Evolutionary conservation across 1,140 invertebrate species (phyloP).

Genomic region (Drosophila novamexicana): DNA sequence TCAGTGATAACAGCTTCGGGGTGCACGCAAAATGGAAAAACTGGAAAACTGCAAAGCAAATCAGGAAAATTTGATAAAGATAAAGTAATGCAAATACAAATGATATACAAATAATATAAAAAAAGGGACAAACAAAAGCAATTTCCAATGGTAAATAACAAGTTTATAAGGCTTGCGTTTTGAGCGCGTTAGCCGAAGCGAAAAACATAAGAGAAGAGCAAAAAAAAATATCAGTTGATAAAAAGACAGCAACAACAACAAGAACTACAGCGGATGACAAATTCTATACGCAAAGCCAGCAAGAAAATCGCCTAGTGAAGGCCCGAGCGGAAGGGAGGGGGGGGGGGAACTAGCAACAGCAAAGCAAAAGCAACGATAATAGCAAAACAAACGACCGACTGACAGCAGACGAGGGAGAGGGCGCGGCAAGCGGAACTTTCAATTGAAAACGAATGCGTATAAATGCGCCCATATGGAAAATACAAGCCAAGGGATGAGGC

Average conservation of each 20-base stretch:
- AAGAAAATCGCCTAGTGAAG: slow-evolving; percentile 38
- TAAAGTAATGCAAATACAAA: slow-evolving; percentile 14
- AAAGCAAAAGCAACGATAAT: slow-evolving; percentile 61
- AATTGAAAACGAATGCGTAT: slow-evolving; percentile 78
- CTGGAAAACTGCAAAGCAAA: slow-evolving; percentile 18
- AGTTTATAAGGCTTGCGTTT: slow-evolving; percentile 58
- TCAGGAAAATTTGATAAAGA: slow-evolving; percentile 32
- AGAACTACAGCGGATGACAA: slow-evolving; percentile 39
- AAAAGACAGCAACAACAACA: slow-evolving; percentile 41
- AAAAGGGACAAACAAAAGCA: slow-evolving; percentile 13
- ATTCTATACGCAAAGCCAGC: slow-evolving; percentile 22
- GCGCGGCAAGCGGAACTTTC: slow-evolving; percentile 52
- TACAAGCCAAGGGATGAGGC: slow-evolving; percentile 37
- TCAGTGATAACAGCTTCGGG: neutral
- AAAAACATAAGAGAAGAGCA: neutral
- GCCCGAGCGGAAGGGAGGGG: neutral
- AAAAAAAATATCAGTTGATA: slow-evolving; percentile 56
- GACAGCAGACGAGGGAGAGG: slow-evolving; percentile 1
- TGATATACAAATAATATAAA: slow-evolving; percentile 15
- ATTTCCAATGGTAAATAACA: slow-evolving; percentile 56
- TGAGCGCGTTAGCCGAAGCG: slow-evolving; percentile 12
- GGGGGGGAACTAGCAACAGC: slow-evolving; percentile 1
- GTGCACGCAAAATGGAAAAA: neutral
- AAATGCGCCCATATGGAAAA: slow-evolving; percentile 79
- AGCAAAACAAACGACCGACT: slow-evolving; percentile 61